Evolutionary conservation across 2,113 vertebrate genomes (phyloP), one percentile per base, ranked within the genome.

Genomic region (Hipposideros armiger): DNA sequence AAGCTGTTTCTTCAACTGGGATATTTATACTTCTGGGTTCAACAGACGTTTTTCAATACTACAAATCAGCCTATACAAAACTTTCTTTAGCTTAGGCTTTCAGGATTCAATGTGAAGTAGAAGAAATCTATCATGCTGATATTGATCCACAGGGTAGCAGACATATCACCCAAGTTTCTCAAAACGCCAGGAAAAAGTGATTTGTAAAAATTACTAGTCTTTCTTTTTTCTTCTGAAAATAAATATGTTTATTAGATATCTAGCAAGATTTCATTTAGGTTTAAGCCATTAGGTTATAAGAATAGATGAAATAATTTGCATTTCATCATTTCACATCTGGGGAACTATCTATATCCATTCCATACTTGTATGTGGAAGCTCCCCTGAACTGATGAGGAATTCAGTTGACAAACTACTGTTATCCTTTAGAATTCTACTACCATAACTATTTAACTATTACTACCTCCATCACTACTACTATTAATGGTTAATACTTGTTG

Each of bases 161-260:
- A 24, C 24, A 62, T 56, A 10, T 60, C 15, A 56, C 4, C 17
- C 36, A 54, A 30, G 15, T 73, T 47, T 90, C 81, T 94, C 24
- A 69, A 83, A 92, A 78, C 67, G 56, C n/a, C 74, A 94, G n/a
- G 36, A 74, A 87, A 96, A 13, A 52, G 32, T 22, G 52, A 69
- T 60, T 62, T 91, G 13, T 62, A 72, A 76, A 91, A 64, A 40
- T 19, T 9, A 22, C 24, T 26, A 40, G n/a, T 30, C 50, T 66
- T 36, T 45, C 36, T 60, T 50, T 64, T 16, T 40, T 7, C 16
- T n/a, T 15, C 70, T 80, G 50, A 91, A 87, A 64, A 76, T 66
- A 54, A 81, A 32, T 1, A 32, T 73, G 47, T 62, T 22, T 83
- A 87, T 52, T 56, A 72, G 10, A 19, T 52, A 64, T 40, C 30